Evolutionary conservation across 2,113 vertebrate genomes (phyloP).

Genomic region (Dinomys branickii): DNA sequence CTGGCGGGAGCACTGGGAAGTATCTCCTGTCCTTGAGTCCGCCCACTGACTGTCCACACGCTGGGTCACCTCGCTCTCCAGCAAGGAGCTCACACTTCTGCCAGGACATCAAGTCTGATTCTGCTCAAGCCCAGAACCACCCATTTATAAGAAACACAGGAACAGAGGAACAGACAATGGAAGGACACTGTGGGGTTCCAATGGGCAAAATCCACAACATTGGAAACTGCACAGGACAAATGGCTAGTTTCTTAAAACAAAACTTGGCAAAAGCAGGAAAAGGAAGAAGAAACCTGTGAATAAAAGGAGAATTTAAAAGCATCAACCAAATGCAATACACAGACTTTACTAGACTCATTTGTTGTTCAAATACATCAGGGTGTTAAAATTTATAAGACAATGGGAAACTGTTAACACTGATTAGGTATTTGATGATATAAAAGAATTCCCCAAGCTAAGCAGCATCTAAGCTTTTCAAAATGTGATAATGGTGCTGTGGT

Average conservation of each 20-base stretch:
- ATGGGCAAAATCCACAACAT: neutral
- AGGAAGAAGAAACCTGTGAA: neutral
- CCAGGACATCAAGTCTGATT: neutral
- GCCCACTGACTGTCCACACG: too few species aligned
- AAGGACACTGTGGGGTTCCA: neutral
- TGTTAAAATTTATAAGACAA: neutral
- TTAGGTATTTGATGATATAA: slow-evolving; percentile 13
- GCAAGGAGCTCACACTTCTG: neutral
- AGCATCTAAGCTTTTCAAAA: slow-evolving; percentile 27
- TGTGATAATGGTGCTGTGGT: neutral
- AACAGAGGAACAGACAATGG: neutral
- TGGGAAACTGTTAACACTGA: neutral
- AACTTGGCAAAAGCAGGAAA: neutral
- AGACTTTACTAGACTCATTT: neutral
- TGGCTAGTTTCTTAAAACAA: neutral
- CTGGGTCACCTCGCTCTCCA: neutral
- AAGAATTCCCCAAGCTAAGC: too few species aligned
- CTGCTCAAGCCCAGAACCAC: neutral
- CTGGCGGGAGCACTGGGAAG: neutral
- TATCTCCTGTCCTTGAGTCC: neutral
- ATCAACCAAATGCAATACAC: neutral
- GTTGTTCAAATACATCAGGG: neutral
- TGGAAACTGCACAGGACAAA: neutral
- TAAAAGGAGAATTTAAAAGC: neutral
- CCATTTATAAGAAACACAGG: neutral